These are phyloP conservation scores for Enteromius paludinosus DNA, from an alignment of 2,797 vertebrate genomes.

Conservation along the genomic window DNA sequence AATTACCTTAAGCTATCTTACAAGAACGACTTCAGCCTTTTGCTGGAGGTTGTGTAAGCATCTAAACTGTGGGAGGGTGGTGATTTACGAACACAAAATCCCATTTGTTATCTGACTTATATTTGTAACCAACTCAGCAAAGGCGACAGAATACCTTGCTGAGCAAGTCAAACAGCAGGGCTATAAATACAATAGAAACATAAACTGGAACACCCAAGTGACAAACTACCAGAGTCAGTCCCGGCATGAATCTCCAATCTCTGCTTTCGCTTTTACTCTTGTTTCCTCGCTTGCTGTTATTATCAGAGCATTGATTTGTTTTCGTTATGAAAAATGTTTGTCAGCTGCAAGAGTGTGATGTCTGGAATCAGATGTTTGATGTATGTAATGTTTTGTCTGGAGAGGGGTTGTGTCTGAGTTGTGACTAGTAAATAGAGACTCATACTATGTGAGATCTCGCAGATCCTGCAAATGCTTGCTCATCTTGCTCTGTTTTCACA, in stretches of 20 bases:
- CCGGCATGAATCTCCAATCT: neutral
- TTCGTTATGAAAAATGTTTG: slow-evolving; percentile 3
- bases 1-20: neutral
- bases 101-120: slow-evolving; percentile 43
- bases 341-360: neutral
- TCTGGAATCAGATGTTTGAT: neutral
- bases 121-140: slow-evolving; percentile 50
- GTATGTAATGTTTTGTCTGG: neutral
- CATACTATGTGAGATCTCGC: neutral
- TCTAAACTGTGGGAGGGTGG: neutral
- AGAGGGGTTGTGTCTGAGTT: neutral
- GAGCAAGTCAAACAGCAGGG: slow-evolving; percentile 47
- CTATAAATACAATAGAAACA: slow-evolving; percentile 59
- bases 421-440: neutral
- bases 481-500: neutral
- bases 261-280: neutral
- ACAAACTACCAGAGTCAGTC: slow-evolving; percentile 35
- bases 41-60: neutral
- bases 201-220: slow-evolving; percentile 49
- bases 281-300: slow-evolving; percentile 1
- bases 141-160: slow-evolving; percentile 43
- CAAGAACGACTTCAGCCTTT: neutral
- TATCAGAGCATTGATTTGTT: slow-evolving; percentile 13
- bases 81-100: slow-evolving; percentile 22
- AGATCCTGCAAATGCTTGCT: neutral